Conservation (phyloP, 2,888 invertebrate species). For the Tupiocoris notatus region DNA sequence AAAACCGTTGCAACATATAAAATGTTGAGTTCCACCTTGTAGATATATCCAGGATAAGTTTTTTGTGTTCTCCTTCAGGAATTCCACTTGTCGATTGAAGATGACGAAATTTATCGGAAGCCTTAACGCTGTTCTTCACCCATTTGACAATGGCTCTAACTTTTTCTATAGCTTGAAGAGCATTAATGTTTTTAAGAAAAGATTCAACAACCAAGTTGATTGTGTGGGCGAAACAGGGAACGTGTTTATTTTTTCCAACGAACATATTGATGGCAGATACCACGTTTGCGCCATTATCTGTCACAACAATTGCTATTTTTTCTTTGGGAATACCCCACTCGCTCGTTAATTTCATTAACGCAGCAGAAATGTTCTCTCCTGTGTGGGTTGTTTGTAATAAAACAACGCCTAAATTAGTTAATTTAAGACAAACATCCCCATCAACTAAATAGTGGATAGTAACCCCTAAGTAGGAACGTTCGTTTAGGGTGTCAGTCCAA, state of each 20-base stretch:
- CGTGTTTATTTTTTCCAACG: conserved; percentile 2
- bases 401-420: background rate
- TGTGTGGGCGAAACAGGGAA: conserved; percentile 19
- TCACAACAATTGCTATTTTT: conserved; percentile 2
- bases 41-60: conserved; percentile 28
- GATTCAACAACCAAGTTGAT: conserved; percentile 14
- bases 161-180: conserved; percentile 1
- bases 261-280: conserved; percentile 4
- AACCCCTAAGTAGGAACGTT: conserved; percentile 8
- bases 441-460: conserved; percentile 19
- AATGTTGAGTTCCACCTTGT: conserved; percentile 28
- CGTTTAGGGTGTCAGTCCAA: conserved; percentile 27
- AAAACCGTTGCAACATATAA: too few relatives aligned
- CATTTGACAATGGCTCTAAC: conserved; percentile 33
- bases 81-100: conserved; percentile 5
- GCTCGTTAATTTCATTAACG: too few relatives aligned
- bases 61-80: conserved; percentile 17
- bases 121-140: conserved; percentile 30
- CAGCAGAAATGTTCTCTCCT: too few relatives aligned
- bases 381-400: background rate
- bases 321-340: conserved; percentile 12
- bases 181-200: background rate
- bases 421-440: background rate
- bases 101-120: conserved; percentile 11
- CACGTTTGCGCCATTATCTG: conserved; percentile 14